phyloP scores from a whole-genome alignment of 1,140 invertebrate genomes.

The Pollicipes pollicipes region DNA sequence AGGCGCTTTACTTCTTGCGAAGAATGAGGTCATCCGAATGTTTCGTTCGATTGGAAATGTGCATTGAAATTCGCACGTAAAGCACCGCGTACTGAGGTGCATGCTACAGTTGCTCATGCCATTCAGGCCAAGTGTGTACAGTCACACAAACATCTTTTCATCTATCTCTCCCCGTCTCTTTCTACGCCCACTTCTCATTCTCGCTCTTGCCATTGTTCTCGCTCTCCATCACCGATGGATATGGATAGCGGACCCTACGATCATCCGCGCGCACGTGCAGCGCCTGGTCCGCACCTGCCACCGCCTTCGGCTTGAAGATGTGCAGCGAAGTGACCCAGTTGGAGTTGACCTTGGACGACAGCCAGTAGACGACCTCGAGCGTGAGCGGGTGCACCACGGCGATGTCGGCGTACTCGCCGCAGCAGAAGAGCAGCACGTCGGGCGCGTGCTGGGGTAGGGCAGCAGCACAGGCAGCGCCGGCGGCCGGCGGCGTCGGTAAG shows the following conservation, averaged over 20 bases:
- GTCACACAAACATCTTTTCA: no score
- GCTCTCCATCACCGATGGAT: no score
- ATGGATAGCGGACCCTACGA: no score
- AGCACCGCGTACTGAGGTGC: no score
- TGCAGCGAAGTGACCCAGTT: slow-evolving; percentile 97
- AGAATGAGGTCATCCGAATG: no score
- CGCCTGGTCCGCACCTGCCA: neutral
- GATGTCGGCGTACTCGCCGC: slow-evolving; percentile 94
- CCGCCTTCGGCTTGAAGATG: slow-evolving; percentile 49
- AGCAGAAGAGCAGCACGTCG: slow-evolving; percentile 71
- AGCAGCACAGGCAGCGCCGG: slow-evolving; percentile 28
- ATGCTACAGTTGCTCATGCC: slow-evolving; percentile 1
- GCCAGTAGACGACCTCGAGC: slow-evolving; percentile 72
- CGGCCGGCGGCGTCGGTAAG: slow-evolving; percentile 4
- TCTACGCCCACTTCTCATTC: no score
- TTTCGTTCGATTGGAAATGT: no score
- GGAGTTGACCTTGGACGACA: slow-evolving; percentile 88
- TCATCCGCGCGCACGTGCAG: no score
- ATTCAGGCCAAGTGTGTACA: slow-evolving; percentile 9
- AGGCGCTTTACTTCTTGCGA: no score
- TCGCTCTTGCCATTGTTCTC: no score
- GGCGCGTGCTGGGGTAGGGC: slow-evolving; percentile 62
- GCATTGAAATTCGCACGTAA: no score
- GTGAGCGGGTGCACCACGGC: slow-evolving; percentile 91
- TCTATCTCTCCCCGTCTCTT: no score